Conservation (phyloP, 2,113 vertebrate species). For the Anguilla rostrata region DNA sequence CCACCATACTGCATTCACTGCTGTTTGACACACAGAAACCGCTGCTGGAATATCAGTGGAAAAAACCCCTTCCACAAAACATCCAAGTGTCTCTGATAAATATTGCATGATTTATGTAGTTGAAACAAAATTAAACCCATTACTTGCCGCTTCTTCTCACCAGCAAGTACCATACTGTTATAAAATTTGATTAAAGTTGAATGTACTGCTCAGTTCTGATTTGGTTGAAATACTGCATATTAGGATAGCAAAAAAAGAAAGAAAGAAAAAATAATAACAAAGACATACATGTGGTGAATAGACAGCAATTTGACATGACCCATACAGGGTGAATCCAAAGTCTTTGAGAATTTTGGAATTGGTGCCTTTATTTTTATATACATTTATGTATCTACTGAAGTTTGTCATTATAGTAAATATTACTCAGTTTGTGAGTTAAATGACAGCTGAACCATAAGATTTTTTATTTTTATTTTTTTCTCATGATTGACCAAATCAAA, state of each 20-base stretch:
- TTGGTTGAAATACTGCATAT: background rate
- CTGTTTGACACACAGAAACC: background rate
- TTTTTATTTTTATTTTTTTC: too few species aligned
- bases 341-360: too few species aligned
- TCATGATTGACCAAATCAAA: too few species aligned
- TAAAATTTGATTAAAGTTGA: background rate
- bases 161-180: background rate
- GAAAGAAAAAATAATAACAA: background rate
- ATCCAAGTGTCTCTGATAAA: background rate
- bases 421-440: too few species aligned
- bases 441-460: too few species aligned
- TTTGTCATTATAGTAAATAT: too few species aligned
- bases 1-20: background rate
- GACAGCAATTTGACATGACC: too few species aligned
- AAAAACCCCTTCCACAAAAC: background rate
- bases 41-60: background rate
- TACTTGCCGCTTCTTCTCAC: background rate
- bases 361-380: too few species aligned
- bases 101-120: constrained; percentile 4
- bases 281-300: too few species aligned
- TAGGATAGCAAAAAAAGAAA: background rate
- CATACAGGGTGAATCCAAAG: too few species aligned
- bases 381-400: too few species aligned
- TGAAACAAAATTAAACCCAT: background rate
- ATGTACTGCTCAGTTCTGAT: background rate